Base-by-base conservation (phyloP, 1,140 invertebrate genomes). In the Luehdorfia chinensis region DNA sequence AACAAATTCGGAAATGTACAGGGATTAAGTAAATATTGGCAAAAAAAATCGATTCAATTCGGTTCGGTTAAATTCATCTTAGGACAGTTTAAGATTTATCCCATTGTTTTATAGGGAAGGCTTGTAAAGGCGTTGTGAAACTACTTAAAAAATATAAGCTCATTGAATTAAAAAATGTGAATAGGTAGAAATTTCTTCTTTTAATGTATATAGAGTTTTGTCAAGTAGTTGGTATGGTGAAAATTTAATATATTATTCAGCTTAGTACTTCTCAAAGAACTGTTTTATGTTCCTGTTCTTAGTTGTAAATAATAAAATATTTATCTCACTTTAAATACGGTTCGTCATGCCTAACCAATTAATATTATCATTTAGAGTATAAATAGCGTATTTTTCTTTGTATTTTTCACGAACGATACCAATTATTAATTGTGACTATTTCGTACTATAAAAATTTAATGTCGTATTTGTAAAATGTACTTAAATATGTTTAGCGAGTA, bases 1-100 rank as follows among this genome's bases (percentile, higher is more conserved):
- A 74, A 80, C 83, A 84, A 86, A 86, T 86, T 86, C 83, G 83
- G 83, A 84, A 80, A 61, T 79, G 77, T 84, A 86, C 83, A 86
- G 83, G 83, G 83, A 86, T 81, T 73, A 59, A 55, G 54, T 77
- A 71, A 69, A 61, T 52, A 54, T 74, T 66, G 56, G 51, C 57
- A 50, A 73, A 66, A 60, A 59, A 62, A 67, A 58, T 36, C 37
- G 48, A 44, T 61, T 45, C 51, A 59, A 62, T 47, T 4, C 54
- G 50, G 59, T 58, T 53, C 55, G 47, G 39, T 62, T 63, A 60
- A 54, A 47, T 58, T 50, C 47, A 52, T 53, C 50, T 51, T 51
- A 55, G 37, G 43, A 50, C 49, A 58, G 55, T 32, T 56, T 48
- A 15, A 52, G 37, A 53, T 46, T 45, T 47, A 37, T 47, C 48